phyloP scores from a whole-genome alignment of 1,140 invertebrate genomes.

The Metopolophium dirhodum region DNA sequence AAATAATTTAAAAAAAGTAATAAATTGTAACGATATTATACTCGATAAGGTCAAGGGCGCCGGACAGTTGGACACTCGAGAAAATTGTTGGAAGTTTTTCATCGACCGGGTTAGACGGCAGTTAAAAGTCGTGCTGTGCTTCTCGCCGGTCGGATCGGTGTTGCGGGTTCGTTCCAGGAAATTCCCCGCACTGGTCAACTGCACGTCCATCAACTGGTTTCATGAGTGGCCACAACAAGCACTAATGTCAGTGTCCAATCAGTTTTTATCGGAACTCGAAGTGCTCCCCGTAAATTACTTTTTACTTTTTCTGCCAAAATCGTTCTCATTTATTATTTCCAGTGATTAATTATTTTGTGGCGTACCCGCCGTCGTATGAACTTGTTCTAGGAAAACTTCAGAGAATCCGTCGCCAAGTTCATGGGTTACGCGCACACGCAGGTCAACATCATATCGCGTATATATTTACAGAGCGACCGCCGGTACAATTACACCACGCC shows the following conservation, averaged over 20 bases:
- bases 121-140: slow-evolving; percentile 91
- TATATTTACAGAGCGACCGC: slow-evolving; percentile 86
- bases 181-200: slow-evolving; percentile 95
- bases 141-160: slow-evolving; percentile 92
- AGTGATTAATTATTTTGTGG: background rate
- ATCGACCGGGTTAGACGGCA: slow-evolving; percentile 91
- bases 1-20: background rate
- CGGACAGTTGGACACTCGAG: slow-evolving; percentile 84
- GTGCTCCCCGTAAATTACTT: slow-evolving; percentile 75
- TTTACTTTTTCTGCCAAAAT: background rate
- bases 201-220: slow-evolving; percentile 96
- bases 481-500: slow-evolving; percentile 97
- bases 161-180: slow-evolving; percentile 88
- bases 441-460: slow-evolving; percentile 86
- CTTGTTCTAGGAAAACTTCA: slow-evolving; percentile 67
- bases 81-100: slow-evolving; percentile 98
- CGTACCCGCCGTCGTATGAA: background rate
- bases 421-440: slow-evolving; percentile 95
- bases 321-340: background rate
- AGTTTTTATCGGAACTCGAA: slow-evolving; percentile 83
- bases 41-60: slow-evolving; percentile 77
- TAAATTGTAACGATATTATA: background rate
- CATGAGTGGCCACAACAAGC: slow-evolving; percentile 98
- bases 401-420: slow-evolving; percentile 84
- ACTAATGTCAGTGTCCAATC: slow-evolving; percentile 87